Conservation (phyloP, 2,797 vertebrate species). For the Furcifer pardalis region DNA sequence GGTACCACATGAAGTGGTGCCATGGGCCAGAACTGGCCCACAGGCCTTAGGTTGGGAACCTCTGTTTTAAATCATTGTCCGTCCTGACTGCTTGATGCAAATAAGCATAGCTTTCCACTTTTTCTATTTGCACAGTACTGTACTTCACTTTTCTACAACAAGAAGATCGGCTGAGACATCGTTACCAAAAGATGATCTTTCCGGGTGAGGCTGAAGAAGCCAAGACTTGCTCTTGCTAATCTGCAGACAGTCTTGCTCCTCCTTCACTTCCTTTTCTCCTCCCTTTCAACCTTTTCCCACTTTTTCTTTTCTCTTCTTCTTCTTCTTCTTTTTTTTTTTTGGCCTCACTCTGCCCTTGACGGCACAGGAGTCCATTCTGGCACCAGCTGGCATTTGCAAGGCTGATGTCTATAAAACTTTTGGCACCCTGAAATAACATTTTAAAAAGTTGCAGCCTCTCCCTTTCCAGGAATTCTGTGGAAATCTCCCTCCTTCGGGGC, state of each 20-base stretch:
- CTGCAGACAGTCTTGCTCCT: background rate
- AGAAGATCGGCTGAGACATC: no score
- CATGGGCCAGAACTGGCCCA: no score
- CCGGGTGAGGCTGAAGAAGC: background rate
- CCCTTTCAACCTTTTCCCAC: no score
- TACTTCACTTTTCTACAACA: no score
- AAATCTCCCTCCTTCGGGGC: background rate
- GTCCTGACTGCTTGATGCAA: no score
- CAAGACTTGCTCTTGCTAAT: background rate
- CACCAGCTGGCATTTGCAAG: background rate
- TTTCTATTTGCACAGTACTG: no score
- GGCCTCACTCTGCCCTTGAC: background rate
- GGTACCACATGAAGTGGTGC: no score
- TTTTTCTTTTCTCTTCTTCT: background rate
- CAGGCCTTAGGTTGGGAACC: no score
- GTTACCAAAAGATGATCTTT: background rate
- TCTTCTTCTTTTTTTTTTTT: background rate
- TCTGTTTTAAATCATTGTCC: no score
- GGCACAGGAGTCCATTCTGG: background rate
- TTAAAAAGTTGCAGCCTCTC: background rate
- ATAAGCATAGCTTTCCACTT: background rate
- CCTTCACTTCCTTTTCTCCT: no score
- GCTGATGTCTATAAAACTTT: background rate
- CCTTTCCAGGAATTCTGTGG: conserved; percentile 10
- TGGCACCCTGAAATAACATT: background rate